Evolutionary conservation across 2,797 vertebrate species (phyloP), one percentile per base, ranked within the genome.

Genomic region (Acanthornis magna): DNA sequence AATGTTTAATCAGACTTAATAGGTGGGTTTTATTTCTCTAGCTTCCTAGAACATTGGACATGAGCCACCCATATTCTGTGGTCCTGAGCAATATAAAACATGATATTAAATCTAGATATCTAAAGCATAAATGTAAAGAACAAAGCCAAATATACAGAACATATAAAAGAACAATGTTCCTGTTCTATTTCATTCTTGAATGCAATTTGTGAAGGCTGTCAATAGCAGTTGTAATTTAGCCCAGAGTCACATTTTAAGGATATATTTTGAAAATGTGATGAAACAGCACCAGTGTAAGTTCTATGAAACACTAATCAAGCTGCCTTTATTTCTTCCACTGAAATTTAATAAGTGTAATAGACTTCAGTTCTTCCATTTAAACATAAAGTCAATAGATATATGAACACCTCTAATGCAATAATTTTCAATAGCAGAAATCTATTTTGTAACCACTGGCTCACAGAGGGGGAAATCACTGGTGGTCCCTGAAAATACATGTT

Each of bases 361-460:
- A 29, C 26, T 93, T 97, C 38, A 58, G 57, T 76, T 94, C 68
- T 88, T 95, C 53, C 50, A 89, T 77, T 95, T 95, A 95, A 91
- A 94, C 87, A 80, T 76, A 91, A 95, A 97, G 84, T 93, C 85
- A 95, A 87, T 91, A 97, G 89, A 92, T 88, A 93, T 83, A 90
- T 94, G 66, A 89, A 27, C 70, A 86, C 34, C 17, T 85, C 63
- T 92, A 96, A 95, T 92, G 83, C 27, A 94, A 40, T 92, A 93
- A 94, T 78, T 97, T 92, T 91, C 48, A 88, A 72, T 27, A 91
- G 47, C 30, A 91, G 18, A 91, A 86, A 95, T 91, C 50, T 84
- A n/a, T 96, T 92, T 65, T 70, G 54, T 62, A 93, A 85, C 53
- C 55, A 80, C 30, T 89, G 65, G 58, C 32, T 96, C 51, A 54